Base-by-base conservation (phyloP, 2,888 invertebrate species). In the Leptinotarsa tumamoca region DNA sequence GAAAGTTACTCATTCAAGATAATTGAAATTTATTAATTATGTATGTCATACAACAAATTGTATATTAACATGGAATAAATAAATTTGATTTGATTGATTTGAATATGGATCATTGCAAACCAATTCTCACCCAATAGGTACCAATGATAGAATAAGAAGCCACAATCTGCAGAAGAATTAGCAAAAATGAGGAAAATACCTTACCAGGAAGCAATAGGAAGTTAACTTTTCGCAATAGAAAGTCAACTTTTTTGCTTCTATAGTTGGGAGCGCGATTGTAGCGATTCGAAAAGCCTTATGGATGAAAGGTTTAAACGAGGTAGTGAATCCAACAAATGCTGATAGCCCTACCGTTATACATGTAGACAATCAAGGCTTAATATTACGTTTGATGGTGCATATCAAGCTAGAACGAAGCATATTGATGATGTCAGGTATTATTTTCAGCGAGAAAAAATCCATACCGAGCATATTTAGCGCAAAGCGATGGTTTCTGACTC, bases 371-470 rank as follows among this genome's bases (percentile, higher is more conserved):
- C 56, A 56, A 56, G 56, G 10, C 56, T 13, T 4, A 56, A 56
- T 56, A 21, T 56, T 18, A 21, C 18, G 18, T 21, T 18, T 7
- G 14, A 58, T 58, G 23, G 23, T 18, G 14, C 56, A 15, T 23
- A 58, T 21, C 56, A 58, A 18, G 56, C 56, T 14, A 58, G 21
- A 14, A 58, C 56, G 21, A 58, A 58, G 21, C 56, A 58, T 58
- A 58, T 58, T 18, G 21, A 58, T 58, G 56, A 58, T 58, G 56
- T 23, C 4, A 58, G 56, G 56, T 21, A 58, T 18, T 13, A 58
- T 58, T 58, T 58, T 13, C 4, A 14, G 21, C 18, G 14, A 58
- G 23, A 58, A 58, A 58, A 58, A 21, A 58, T 17, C 52, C 52
- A 52, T 17, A 15, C 0, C 52, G 3, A 52, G 52, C 52, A 52